Evolutionary conservation across 2,113 vertebrate species (phyloP).

Genomic region (Eurypyga helias): DNA sequence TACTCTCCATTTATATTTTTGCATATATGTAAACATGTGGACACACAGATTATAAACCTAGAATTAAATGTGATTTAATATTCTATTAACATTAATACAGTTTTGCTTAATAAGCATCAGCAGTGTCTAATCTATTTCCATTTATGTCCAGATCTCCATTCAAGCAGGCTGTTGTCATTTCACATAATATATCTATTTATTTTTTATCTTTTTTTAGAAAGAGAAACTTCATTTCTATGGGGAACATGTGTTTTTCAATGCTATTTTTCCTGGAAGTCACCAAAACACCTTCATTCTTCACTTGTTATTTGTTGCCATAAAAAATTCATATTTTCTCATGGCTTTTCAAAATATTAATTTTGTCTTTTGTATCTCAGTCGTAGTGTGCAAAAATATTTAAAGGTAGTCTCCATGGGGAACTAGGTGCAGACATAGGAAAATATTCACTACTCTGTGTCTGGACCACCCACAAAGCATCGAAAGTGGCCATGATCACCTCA

Average conservation of each 20-base stretch:
- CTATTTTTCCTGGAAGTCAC: neutral
- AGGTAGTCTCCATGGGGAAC: neutral
- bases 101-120: neutral
- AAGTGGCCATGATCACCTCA: neutral
- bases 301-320: neutral
- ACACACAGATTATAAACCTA: neutral
- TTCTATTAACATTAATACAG: neutral
- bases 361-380: neutral
- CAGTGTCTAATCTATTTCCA: neutral
- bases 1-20: neutral
- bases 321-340: neutral
- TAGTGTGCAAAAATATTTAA: neutral
- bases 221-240: neutral
- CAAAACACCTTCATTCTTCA: neutral
- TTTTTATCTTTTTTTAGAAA: neutral
- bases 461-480: neutral
- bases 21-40: accelerated
- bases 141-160: neutral
- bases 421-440: neutral
- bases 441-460: neutral
- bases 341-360: neutral
- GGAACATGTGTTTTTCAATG: neutral
- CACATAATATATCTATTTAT: neutral
- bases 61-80: neutral
- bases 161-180: neutral